phyloP scores from a whole-genome alignment of 2,888 invertebrate genomes.

The Lasioglossum leucozonium region DNA sequence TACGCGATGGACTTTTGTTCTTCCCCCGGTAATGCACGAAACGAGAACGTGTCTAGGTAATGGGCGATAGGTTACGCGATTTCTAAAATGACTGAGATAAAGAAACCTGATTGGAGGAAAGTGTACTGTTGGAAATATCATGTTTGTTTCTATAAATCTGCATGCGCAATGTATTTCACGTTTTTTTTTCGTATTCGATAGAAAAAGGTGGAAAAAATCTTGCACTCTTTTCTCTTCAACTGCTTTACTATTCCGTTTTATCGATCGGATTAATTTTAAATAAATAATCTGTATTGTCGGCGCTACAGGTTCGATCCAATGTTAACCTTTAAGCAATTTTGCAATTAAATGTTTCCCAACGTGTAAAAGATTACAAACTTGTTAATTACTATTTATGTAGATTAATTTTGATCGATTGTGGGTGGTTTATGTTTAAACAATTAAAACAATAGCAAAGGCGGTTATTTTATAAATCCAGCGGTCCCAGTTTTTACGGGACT shows the following conservation, averaged over 20 bases:
- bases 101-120: neutral
- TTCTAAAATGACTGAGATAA: neutral
- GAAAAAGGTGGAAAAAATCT: too few relatives aligned
- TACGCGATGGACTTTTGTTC: constrained; percentile 26
- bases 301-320: too few relatives aligned
- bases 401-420: neutral
- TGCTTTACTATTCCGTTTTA: too few relatives aligned
- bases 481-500: neutral
- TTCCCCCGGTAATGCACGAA: neutral
- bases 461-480: neutral
- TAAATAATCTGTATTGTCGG: too few relatives aligned
- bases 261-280: too few relatives aligned
- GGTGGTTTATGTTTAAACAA: neutral
- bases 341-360: too few relatives aligned
- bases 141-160: neutral
- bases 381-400: neutral
- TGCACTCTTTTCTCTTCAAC: too few relatives aligned
- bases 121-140: neutral
- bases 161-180: too few relatives aligned
- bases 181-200: too few relatives aligned
- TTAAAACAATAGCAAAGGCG: neutral
- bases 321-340: too few relatives aligned
- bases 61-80: too few relatives aligned
- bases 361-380: neutral
- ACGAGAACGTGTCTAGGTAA: neutral